These are phyloP conservation scores for Glossophaga mutica DNA, from an alignment of 2,797 vertebrate species.

Conservation along the genomic window DNA sequence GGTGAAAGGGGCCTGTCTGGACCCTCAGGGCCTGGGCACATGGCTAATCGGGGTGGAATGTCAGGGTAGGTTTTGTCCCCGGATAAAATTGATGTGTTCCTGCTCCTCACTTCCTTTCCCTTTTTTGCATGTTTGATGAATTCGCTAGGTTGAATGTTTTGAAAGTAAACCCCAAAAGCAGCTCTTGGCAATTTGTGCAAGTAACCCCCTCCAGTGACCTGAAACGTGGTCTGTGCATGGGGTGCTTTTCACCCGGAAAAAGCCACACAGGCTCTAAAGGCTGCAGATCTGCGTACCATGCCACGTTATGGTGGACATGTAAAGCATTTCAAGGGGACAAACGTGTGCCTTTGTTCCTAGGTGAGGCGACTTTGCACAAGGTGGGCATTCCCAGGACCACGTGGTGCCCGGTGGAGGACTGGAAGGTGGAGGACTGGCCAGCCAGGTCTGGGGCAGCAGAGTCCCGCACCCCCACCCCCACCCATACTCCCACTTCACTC, in stretches of 20 bases:
- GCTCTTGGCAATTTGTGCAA: background rate
- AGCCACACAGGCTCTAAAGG: background rate
- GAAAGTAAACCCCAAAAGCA: background rate
- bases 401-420: constrained; percentile 82
- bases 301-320: background rate
- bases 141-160: background rate
- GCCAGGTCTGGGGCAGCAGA: constrained; percentile 76
- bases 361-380: constrained; percentile 88
- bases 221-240: background rate
- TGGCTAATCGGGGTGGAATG: constrained; percentile 88
- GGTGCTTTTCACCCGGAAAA: background rate
- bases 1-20: constrained; percentile 85
- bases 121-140: background rate
- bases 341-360: constrained; percentile 73
- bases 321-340: background rate
- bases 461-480: constrained; percentile 45
- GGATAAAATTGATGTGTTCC: background rate
- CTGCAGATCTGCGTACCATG: background rate
- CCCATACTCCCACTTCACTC: constrained; percentile 60
- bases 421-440: constrained; percentile 86
- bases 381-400: constrained; percentile 87
- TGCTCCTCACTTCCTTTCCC: background rate
- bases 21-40: constrained; percentile 86
- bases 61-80: constrained; percentile 81
- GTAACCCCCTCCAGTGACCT: background rate